phyloP scores from a whole-genome alignment of 2,797 vertebrate genomes.

The Macroramphosus scolopax region DNA sequence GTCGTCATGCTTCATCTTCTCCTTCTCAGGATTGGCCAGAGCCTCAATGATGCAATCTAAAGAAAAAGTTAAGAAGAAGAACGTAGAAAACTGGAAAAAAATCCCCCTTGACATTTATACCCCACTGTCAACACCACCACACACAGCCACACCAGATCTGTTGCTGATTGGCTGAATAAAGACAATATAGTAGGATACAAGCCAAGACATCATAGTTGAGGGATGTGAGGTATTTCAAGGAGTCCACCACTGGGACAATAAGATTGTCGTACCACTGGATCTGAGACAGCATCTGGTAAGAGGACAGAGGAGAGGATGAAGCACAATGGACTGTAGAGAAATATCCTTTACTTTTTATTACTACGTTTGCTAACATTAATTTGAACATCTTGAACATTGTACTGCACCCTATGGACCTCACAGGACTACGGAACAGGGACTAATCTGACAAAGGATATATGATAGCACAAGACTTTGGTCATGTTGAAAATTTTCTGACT shows the following conservation, averaged over 20 bases:
- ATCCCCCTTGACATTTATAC: not conserved
- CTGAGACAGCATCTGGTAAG: slow-evolving; percentile 91
- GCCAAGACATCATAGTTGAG: slow-evolving; percentile 98
- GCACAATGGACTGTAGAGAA: no score
- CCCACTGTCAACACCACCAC: not conserved
- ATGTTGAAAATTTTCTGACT: no score
- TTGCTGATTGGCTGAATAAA: not conserved
- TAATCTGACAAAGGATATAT: no score
- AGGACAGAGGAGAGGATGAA: not conserved
- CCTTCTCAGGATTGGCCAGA: slow-evolving; percentile 97
- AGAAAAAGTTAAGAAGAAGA: slow-evolving; percentile 63
- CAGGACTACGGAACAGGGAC: no score
- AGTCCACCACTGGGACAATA: slow-evolving; percentile 97
- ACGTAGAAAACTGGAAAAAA: no score
- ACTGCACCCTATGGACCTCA: no score
- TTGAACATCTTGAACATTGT: no score
- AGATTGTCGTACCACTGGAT: slow-evolving; percentile 99
- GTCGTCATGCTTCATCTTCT: slow-evolving; percentile 99
- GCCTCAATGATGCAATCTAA: slow-evolving; percentile 99
- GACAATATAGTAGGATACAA: slow-evolving; percentile 86
- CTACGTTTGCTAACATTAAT: no score
- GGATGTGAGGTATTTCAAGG: slow-evolving; percentile 98
- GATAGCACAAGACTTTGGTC: no score
- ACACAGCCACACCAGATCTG: not conserved
- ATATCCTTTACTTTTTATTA: no score